Evolutionary conservation across 2,888 invertebrate genomes (phyloP).

Genomic region (Lordiphosa fenestrarum): DNA sequence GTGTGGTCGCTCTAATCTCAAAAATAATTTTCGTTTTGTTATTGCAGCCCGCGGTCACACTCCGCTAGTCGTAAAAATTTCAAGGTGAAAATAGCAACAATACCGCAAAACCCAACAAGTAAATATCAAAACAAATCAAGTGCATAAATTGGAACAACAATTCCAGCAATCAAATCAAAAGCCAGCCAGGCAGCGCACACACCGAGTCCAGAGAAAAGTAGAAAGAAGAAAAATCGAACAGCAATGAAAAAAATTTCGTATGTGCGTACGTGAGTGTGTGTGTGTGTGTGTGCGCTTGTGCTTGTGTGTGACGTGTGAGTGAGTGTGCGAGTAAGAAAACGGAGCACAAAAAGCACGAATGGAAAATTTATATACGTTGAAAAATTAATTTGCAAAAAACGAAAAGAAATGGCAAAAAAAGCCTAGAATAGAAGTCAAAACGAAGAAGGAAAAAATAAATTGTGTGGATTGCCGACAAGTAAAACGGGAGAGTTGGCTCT

Average conservation of each 20-base stretch:
- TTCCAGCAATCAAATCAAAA: slow-evolving; percentile 34
- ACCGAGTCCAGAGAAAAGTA: slow-evolving; percentile 24
- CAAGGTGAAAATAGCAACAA: slow-evolving; percentile 66
- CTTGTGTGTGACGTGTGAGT: slow-evolving; percentile 38
- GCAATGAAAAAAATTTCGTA: slow-evolving; percentile 55
- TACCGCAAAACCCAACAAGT: slow-evolving; percentile 45
- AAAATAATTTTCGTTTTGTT: no score
- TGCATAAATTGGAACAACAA: slow-evolving; percentile 1
- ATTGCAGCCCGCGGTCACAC: no score
- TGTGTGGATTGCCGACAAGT: slow-evolving; percentile 33
- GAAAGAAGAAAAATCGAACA: slow-evolving; percentile 43
- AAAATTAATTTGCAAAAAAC: slow-evolving; percentile 31
- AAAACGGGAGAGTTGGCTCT: slow-evolving; percentile 9
- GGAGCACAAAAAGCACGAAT: slow-evolving; percentile 56
- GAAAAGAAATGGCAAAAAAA: slow-evolving; percentile 17
- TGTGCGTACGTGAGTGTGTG: slow-evolving; percentile 56
- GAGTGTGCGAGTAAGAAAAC: slow-evolving; percentile 71
- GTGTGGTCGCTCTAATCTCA: no score
- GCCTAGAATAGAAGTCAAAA: slow-evolving; percentile 13
- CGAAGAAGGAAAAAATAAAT: slow-evolving; percentile 19
- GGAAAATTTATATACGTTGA: slow-evolving; percentile 45
- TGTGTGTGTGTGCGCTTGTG: slow-evolving; percentile 29
- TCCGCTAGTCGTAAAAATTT: slow-evolving; percentile 53
- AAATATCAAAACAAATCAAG: slow-evolving; percentile 23
- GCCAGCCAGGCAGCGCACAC: slow-evolving; percentile 22